Evolutionary conservation across 2,797 vertebrate species (phyloP), one percentile per base, ranked within the genome.

Genomic region (Aphelocoma californica): DNA sequence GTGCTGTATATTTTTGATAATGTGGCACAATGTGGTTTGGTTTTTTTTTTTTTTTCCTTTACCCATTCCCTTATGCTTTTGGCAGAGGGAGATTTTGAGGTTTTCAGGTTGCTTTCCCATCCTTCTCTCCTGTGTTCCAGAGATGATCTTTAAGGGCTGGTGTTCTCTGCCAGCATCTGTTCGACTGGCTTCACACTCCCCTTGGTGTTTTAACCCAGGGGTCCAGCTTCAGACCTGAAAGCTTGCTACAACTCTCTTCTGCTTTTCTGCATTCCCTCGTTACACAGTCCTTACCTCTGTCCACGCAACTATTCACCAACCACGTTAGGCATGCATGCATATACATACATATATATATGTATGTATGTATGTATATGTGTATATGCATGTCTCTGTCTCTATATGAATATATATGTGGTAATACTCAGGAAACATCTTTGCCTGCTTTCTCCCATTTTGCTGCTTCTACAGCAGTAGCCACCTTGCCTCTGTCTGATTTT

Each of bases 201-300:
- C 14, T 29, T 81, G 67, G 14, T 28, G 12, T 73, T 94, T 87
- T 83, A 75, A 60, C 28, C 36, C 32, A 56, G 11, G 31, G 18
- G 61, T 86, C 80, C 42, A 64, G 72, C 15, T 54, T 86, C 75
- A 92, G 72, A 64, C 25, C 32, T 74, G 45, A 57, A 86, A 61
- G 6, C 42, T 81, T 88, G 25, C 38, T 86, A 8, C 18, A 36
- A 10, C 26, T 86, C 84, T 81, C 10, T 74, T 81, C 42, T 82
- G 28, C 47, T 90, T 71, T 88, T 48, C 36, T 90, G 45, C 60
- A 24, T 88, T 85, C 21, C 15, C 13, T 87, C 23, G 3, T 44
- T 44, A 18, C 2, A 4, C 5, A 44, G n/a, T 36, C 23, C 40
- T 88, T 79, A 74, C 24, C 12, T 60, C 38, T 78, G 61, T 38